These are phyloP conservation scores for Stictocephala bisonia DNA, from an alignment of 2,888 invertebrate genomes.

Conservation along the genomic window DNA sequence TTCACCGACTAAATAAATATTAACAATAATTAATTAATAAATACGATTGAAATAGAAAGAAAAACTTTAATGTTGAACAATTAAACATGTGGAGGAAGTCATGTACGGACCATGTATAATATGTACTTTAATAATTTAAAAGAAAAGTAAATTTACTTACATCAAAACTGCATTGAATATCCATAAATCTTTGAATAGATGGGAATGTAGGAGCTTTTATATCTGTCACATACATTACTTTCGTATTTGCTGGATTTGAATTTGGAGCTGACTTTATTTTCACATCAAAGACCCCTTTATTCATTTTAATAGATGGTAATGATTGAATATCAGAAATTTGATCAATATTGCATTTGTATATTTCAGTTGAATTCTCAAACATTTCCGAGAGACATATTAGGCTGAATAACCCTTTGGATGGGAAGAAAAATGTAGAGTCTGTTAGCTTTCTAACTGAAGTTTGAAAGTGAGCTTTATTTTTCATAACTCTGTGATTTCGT, in stretches of 20 bases:
- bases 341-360: constrained; percentile 35
- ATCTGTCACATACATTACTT: constrained; percentile 27
- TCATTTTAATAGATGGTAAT: constrained; percentile 2
- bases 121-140: no score
- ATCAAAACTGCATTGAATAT: constrained; percentile 32
- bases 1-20: no score
- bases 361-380: constrained; percentile 8
- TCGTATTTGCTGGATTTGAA: constrained; percentile 27
- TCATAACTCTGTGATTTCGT: constrained; percentile 47
- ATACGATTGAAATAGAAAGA: no score
- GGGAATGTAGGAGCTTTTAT: background rate
- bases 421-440: constrained; percentile 71
- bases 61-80: no score
- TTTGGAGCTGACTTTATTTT: constrained; percentile 43
- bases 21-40: no score
- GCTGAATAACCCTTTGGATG: constrained; percentile 68
- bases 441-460: constrained; percentile 68
- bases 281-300: constrained; percentile 33
- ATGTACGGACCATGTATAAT: no score
- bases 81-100: no score
- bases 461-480: constrained; percentile 51
- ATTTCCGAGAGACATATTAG: constrained; percentile 52
- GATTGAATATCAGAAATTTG: constrained; percentile 19
- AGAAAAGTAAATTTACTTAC: no score
- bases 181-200: constrained; percentile 9